phyloP scores from a whole-genome alignment of 1,140 invertebrate species.

The Microvelia longipes region DNA sequence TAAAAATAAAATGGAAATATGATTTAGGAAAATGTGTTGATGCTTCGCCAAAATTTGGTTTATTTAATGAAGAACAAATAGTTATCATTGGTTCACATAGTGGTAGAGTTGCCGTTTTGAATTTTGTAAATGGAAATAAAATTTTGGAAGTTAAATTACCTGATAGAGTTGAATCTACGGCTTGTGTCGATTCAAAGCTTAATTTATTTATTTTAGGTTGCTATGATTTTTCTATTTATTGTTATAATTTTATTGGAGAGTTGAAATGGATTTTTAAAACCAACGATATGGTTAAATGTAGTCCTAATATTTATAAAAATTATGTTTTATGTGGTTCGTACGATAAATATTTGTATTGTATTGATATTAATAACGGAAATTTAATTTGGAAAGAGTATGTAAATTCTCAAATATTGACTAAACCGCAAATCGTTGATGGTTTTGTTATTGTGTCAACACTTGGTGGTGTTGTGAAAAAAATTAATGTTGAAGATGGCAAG shows the following conservation, averaged over 20 bases:
- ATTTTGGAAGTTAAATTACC: constrained; percentile 33
- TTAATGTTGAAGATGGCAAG: neutral
- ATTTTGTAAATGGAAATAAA: constrained; percentile 28
- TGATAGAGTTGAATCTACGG: constrained; percentile 41
- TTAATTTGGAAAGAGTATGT: neutral
- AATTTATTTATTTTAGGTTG: constrained; percentile 30
- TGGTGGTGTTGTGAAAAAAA: neutral
- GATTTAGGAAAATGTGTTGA: constrained; percentile 56
- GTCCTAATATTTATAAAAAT: constrained; percentile 33
- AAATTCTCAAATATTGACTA: neutral
- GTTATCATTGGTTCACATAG: constrained; percentile 44
- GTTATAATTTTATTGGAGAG: constrained; percentile 35
- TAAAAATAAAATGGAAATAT: constrained; percentile 34
- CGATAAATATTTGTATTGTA: constrained; percentile 44
- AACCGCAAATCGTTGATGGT: neutral
- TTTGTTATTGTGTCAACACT: neutral
- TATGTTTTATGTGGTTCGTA: constrained; percentile 49
- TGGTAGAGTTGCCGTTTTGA: constrained; percentile 37
- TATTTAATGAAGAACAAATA: constrained; percentile 25
- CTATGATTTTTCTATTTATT: constrained; percentile 48
- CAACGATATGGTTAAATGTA: constrained; percentile 46
- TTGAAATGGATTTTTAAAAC: constrained; percentile 46
- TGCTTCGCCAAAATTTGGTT: constrained; percentile 42
- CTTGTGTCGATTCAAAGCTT: constrained; percentile 23
- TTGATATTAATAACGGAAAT: constrained; percentile 21